phyloP scores from a whole-genome alignment of 2,113 vertebrate genomes.

The Cettia cetti region DNA sequence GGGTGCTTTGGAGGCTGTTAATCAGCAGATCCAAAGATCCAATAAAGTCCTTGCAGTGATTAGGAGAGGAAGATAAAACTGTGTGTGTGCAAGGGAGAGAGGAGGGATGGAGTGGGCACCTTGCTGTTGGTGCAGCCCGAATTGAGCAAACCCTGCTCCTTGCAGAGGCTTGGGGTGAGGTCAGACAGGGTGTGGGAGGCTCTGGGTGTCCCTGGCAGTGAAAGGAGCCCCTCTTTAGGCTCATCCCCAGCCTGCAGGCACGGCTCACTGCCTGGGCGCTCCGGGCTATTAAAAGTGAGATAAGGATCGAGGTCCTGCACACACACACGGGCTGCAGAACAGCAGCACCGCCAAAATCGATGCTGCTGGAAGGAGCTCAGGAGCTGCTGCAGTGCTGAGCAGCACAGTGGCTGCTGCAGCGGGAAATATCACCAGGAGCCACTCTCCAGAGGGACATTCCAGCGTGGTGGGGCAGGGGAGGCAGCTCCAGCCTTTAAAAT shows the following conservation, averaged over 20 bases:
- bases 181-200: too few species aligned
- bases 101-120: not conserved
- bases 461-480: not conserved
- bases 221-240: not conserved
- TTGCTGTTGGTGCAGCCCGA: not conserved
- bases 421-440: not conserved
- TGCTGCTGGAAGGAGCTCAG: not conserved
- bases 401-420: not conserved
- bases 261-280: fast-evolving
- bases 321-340: not conserved
- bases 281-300: not conserved
- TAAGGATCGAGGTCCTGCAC: not conserved
- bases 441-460: not conserved
- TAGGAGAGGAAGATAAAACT: not conserved
- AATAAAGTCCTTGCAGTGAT: not conserved
- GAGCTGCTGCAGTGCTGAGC: not conserved
- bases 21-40: not conserved
- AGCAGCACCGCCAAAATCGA: not conserved
- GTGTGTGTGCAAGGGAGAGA: not conserved
- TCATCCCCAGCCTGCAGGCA: not conserved
- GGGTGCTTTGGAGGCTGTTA: not conserved
- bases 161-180: not conserved
- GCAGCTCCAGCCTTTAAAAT: not conserved
- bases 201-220: not conserved
- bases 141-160: not conserved